These are phyloP conservation scores for Parasteatoda tepidariorum DNA, from an alignment of 1,140 invertebrate genomes.

Conservation along the genomic window DNA sequence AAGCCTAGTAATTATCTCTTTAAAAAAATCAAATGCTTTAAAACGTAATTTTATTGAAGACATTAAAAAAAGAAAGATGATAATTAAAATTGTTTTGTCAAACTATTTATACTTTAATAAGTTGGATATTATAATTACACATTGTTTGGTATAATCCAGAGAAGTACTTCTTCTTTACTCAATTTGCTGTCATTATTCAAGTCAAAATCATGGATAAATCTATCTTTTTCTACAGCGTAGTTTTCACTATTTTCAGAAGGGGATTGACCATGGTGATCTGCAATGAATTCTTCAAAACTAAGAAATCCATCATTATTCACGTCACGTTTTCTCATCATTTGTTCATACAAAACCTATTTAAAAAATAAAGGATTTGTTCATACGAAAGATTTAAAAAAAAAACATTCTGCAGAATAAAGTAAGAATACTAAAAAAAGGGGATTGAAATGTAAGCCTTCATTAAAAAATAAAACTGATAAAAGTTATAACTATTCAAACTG, in stretches of 20 bases:
- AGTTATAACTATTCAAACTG: too few species aligned
- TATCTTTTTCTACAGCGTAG: conserved; percentile 82
- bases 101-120: too few species aligned
- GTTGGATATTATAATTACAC: too few species aligned
- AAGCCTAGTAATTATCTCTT: too few species aligned
- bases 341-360: conserved; percentile 58
- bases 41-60: too few species aligned
- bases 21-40: too few species aligned
- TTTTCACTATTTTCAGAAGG: conserved; percentile 56
- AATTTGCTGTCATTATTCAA: conserved; percentile 86
- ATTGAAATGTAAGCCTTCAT: too few species aligned
- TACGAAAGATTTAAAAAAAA: background rate
- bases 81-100: too few species aligned
- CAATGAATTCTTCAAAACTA: conserved; percentile 63
- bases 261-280: conserved; percentile 53
- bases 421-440: too few species aligned
- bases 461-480: too few species aligned
- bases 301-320: conserved; percentile 62
- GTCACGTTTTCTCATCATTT: conserved; percentile 62
- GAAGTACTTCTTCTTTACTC: conserved; percentile 81
- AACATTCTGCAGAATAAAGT: background rate
- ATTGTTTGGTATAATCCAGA: conserved; percentile 93
- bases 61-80: too few species aligned
- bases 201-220: conserved; percentile 91
- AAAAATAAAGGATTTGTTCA: background rate